Evolutionary conservation across 2,797 vertebrate species (phyloP).

Genomic region (Arnoldichthys spilopterus): DNA sequence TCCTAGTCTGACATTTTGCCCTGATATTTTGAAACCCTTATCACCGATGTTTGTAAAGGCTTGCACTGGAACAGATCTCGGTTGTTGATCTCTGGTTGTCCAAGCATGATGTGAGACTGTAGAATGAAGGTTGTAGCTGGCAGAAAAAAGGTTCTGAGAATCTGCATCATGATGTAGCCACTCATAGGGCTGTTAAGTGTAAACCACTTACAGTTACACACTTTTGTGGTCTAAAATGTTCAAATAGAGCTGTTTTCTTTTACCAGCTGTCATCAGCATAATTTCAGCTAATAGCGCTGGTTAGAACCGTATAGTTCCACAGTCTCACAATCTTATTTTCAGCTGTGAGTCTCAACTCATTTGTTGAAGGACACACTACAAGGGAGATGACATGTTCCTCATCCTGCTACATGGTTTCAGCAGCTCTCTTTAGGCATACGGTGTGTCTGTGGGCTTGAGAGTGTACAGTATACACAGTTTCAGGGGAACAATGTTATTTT

Average conservation of each 20-base stretch:
- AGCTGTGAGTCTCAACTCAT: not conserved
- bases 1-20: not conserved
- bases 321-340: slow-evolving; percentile 1
- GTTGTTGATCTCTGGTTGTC: slow-evolving; percentile 25
- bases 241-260: not conserved
- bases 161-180: slow-evolving; percentile 20
- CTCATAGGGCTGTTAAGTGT: not conserved
- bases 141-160: slow-evolving; percentile 1
- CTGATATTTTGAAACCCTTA: slow-evolving; percentile 10
- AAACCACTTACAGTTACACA: not conserved
- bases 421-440: not conserved
- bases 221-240: not conserved
- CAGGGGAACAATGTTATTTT: slow-evolving; percentile 11
- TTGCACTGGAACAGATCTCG: slow-evolving; percentile 14
- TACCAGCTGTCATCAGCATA: not conserved
- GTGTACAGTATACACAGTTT: slow-evolving; percentile 15
- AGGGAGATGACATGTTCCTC: slow-evolving; percentile 14
- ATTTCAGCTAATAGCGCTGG: not conserved
- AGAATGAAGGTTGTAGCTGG: slow-evolving; percentile 28
- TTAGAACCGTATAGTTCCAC: not conserved
- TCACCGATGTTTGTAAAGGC: slow-evolving; percentile 5
- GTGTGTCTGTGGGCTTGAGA: not conserved
- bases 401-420: not conserved
- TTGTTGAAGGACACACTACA: not conserved
- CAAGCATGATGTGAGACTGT: slow-evolving; percentile 19